Evolutionary conservation across 2,113 vertebrate species (phyloP), one percentile per base, ranked within the genome.

Genomic region (Alces alces): DNA sequence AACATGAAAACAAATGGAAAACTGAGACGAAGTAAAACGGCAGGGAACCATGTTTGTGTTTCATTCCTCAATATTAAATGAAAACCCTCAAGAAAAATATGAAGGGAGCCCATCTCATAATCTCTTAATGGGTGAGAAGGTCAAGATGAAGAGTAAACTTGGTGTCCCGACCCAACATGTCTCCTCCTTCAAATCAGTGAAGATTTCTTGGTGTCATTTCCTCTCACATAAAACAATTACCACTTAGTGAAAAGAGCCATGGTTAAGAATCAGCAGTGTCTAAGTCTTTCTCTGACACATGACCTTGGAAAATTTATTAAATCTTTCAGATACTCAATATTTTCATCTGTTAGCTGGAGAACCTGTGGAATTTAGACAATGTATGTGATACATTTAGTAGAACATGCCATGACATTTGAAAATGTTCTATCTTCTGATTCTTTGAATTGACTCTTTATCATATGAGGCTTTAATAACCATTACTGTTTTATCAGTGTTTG

Each of bases 401-500:
- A 96, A 89, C 23, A 88, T 3, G 57, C 54, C 27, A 47, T 70
- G 73, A 58, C 52, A 80, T 64, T 83, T 78, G 23, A 97, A 96
- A 73, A 21, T 36, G 64, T 70, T 70, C 64, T 36, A 23, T 70
- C n/a, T 36, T 66, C n/a, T 14, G 15, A 52, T 85, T 91, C 25
- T 47, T 91, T 79, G 76, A 82, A 79, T 58, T 57, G 30, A 83
- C 47, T 93, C 43, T n/a, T 97, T 84, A 86, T 70, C 85, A 39
- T 86, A 52, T 66, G 79, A 79, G 66, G 60, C 55, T 89, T 87
- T 79, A 92, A 55, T 96, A 92, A 87, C 10, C 4, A 3, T n/a
- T 86, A 57, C 5, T 36, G 13, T 64, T 96, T 93, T 87, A 78
- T 91, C 43, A 64, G 36, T 82, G 66, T 92, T 95, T 96, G n/a